phyloP scores from a whole-genome alignment of 2,113 vertebrate species.

The Arenaria interpres region DNA sequence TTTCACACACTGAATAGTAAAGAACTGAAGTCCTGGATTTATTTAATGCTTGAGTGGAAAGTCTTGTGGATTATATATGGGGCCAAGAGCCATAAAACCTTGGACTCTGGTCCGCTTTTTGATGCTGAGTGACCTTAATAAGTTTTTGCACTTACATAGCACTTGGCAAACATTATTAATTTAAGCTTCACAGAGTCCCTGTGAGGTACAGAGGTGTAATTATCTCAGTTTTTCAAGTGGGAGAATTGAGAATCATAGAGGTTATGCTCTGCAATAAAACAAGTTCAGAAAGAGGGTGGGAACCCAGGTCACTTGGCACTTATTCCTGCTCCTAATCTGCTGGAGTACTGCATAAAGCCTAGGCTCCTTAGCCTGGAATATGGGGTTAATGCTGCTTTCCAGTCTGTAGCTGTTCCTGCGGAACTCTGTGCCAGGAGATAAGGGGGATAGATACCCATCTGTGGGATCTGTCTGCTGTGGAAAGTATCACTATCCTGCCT shows the following conservation, averaged over 20 bases:
- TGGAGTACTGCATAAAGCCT: background rate
- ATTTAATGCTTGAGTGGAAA: background rate
- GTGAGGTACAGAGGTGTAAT: conserved; percentile 13
- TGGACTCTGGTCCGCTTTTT: background rate
- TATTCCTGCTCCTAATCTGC: background rate
- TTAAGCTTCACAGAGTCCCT: background rate
- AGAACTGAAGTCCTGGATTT: background rate
- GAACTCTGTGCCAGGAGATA: background rate
- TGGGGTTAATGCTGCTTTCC: background rate
- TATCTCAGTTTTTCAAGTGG: conserved; percentile 31
- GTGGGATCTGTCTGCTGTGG: background rate
- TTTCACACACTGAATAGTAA: background rate
- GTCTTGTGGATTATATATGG: background rate
- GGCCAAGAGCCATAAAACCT: background rate
- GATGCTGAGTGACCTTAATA: conserved; percentile 13
- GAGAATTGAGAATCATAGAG: background rate
- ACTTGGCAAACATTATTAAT: conserved; percentile 34
- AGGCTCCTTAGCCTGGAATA: background rate
- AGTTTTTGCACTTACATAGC: conserved; percentile 5
- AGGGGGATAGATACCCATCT: background rate
- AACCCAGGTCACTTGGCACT: background rate
- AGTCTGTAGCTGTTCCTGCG: background rate
- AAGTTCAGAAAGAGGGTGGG: background rate
- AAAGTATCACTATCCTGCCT: background rate
- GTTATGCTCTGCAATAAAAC: conserved; percentile 7